Evolutionary conservation across 2,113 vertebrate genomes (phyloP).

Genomic region (Scalopus aquaticus): DNA sequence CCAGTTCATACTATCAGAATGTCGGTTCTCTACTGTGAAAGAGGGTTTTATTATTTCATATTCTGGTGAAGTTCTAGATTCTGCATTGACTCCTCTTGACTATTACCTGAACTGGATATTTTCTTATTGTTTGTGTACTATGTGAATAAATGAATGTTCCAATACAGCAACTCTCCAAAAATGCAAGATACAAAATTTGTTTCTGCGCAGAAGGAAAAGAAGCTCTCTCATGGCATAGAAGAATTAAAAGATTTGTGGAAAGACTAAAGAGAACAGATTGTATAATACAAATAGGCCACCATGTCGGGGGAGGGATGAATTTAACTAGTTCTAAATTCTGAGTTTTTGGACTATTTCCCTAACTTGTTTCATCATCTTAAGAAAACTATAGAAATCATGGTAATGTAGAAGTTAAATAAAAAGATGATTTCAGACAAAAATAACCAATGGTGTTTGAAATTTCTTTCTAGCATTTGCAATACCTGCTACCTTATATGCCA

Average conservation of each 20-base stretch:
- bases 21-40: not conserved
- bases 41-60: not conserved
- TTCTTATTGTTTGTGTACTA: not conserved
- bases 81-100: not conserved
- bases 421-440: not conserved
- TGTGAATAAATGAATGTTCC: not conserved
- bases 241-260: not conserved
- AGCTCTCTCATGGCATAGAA: not conserved
- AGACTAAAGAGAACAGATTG: not conserved
- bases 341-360: constrained; percentile 5
- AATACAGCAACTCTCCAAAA: not conserved
- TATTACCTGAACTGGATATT: not conserved
- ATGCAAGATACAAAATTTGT: not conserved
- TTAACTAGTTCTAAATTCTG: not conserved
- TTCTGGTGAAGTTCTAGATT: not conserved
- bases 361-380: not conserved
- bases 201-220: not conserved
- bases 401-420: constrained; percentile 1
- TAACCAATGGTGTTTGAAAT: not conserved
- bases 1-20: not conserved
- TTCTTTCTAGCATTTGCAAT: not conserved
- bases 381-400: not conserved
- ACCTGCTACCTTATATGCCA: not conserved
- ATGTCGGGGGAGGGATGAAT: constrained; percentile 24
- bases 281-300: not conserved